Conservation (phyloP, 2,888 invertebrate species). For the Andrena haemorrhoa region DNA sequence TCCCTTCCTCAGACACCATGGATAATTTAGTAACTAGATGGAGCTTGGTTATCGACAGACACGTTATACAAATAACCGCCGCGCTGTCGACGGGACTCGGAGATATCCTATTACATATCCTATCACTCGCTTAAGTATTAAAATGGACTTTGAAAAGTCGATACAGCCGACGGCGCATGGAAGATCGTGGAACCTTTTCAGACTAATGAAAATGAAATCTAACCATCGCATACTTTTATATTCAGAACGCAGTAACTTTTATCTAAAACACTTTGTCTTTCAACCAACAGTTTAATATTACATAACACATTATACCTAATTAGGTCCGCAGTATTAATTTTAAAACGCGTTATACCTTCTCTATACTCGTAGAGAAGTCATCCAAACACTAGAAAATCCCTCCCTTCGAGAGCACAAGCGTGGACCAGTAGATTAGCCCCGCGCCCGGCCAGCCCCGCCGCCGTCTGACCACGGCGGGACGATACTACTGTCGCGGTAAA, state of each 20-base stretch:
- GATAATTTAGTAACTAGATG: conserved; percentile 37
- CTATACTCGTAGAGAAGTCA: background rate
- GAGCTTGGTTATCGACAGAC: conserved; percentile 14
- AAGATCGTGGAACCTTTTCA: no score
- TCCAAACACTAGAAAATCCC: background rate
- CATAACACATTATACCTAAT: no score
- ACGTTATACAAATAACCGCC: conserved; percentile 37
- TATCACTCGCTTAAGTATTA: conserved; percentile 26
- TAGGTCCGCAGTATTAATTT: no score
- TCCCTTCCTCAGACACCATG: conserved; percentile 6
- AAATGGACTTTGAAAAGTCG: conserved; percentile 8
- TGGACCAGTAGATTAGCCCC: background rate
- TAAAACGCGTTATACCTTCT: no score
- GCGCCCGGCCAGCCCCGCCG: background rate
- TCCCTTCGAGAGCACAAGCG: background rate
- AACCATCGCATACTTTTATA: background rate
- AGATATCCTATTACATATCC: conserved; percentile 36
- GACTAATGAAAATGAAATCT: no score
- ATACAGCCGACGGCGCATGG: background rate
- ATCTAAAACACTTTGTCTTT: background rate
- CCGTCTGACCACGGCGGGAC: background rate
- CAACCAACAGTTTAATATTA: background rate
- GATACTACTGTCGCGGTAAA: conserved; percentile 37
- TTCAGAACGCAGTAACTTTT: background rate
- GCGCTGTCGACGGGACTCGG: conserved; percentile 21